A percentile compares a stretch with the other conserved stretches of the same genome.
Conservation (phyloP, 2,797 vertebrate species). For the Pangasius krempfi region DNA sequence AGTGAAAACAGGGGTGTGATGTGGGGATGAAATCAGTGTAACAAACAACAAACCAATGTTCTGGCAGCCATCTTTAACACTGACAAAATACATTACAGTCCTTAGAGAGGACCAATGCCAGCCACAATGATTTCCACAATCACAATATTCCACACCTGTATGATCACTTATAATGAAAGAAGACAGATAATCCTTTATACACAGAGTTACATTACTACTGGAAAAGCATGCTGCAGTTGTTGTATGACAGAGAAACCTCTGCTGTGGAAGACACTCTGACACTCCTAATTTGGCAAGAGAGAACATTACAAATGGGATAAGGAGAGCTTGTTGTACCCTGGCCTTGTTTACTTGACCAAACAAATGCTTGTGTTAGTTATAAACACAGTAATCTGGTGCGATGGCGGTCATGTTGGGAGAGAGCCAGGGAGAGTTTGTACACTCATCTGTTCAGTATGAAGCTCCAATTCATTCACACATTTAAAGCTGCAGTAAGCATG, state of each 20-base stretch:
- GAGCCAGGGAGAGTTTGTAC: constrained; percentile 24
- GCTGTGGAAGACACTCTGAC: constrained; percentile 9
- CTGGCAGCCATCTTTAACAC: constrained; percentile 20
- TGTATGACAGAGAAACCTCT: background rate
- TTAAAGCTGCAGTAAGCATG: constrained; percentile 11
- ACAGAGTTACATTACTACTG: background rate
- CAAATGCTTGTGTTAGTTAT: constrained; percentile 58
- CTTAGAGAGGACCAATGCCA: background rate
- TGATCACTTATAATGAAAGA: background rate
- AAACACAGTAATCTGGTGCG: constrained; percentile 59
- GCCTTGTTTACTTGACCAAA: constrained; percentile 60
- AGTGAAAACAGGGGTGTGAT: constrained; percentile 32
- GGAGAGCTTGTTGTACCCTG: constrained; percentile 38
- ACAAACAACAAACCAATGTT: constrained; percentile 43
- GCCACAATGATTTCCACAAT: background rate
- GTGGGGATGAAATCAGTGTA: constrained; percentile 7
- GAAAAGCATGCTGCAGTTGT: background rate
- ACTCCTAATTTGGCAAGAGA: constrained; percentile 24
- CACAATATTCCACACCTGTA: background rate
- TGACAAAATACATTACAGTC: constrained; percentile 17
- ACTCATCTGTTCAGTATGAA: constrained; percentile 33
- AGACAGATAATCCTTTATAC: background rate
- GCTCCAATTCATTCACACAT: constrained; percentile 10
- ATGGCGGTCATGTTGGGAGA: constrained; percentile 27
- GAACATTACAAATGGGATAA: constrained; percentile 32